These are phyloP conservation scores for Falco columbarius DNA, from an alignment of 2,797 vertebrate species.

Conservation along the genomic window DNA sequence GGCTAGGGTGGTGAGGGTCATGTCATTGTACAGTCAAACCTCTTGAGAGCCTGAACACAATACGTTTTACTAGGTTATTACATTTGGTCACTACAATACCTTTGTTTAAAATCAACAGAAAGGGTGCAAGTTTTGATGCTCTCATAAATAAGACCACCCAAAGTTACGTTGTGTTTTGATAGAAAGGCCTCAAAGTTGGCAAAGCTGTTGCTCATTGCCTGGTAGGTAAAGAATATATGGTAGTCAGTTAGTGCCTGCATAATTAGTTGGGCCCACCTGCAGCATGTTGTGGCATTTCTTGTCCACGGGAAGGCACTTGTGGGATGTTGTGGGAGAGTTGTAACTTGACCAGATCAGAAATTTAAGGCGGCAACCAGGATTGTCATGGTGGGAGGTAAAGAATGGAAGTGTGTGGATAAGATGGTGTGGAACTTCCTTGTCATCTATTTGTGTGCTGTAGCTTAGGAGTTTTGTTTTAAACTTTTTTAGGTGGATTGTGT, in stretches of 20 bases:
- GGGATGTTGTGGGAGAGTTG: too few relatives aligned
- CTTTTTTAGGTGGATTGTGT: not conserved
- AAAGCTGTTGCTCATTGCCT: not conserved
- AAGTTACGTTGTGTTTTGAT: not conserved
- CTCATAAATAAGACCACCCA: too few relatives aligned
- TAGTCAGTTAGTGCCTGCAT: too few relatives aligned
- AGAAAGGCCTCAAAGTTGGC: not conserved
- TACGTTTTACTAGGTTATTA: too few relatives aligned
- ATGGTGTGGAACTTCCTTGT: too few relatives aligned
- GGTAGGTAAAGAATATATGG: not conserved
- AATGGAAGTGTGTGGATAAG: not conserved
- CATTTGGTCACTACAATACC: too few relatives aligned
- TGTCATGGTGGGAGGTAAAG: too few relatives aligned
- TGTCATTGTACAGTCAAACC: not conserved
- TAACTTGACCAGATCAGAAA: not conserved
- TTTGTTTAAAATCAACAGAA: too few relatives aligned
- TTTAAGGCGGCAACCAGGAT: not conserved
- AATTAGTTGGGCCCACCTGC: not conserved
- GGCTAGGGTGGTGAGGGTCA: rapidly evolving
- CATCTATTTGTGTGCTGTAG: not conserved
- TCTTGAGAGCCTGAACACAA: not conserved
- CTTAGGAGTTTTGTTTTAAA: not conserved
- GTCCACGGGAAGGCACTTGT: not conserved
- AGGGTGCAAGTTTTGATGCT: too few relatives aligned
- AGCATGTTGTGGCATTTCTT: too few relatives aligned